Percentiles rank a stretch among this genome's conserved stretches.
These are phyloP conservation scores for Porites evermanni DNA, from an alignment of 92 coral and sea anemone species.

Conservation along the genomic window DNA sequence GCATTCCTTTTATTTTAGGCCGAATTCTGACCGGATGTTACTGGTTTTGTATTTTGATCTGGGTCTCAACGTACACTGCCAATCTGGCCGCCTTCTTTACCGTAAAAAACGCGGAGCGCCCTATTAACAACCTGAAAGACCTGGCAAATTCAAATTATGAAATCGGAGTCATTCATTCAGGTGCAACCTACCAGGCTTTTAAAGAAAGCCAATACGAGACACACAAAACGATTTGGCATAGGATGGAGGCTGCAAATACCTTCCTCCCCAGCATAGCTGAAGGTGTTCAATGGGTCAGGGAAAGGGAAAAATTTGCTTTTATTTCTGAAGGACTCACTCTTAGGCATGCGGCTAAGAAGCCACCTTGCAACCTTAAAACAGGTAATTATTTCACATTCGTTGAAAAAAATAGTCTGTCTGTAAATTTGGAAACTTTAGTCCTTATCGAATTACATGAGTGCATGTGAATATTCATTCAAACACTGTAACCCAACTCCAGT, in stretches of 20 bases:
- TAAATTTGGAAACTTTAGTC: no score
- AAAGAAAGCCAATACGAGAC: neutral
- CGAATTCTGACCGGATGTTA: slow-evolving; percentile 72
- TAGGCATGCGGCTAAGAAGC: neutral
- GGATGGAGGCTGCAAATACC: neutral
- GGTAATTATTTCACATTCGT: neutral
- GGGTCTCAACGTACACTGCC: slow-evolving; percentile 71
- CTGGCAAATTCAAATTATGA: neutral
- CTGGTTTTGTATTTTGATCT: slow-evolving; percentile 70
- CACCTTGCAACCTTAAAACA: neutral
- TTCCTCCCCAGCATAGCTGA: neutral
- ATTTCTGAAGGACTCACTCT: neutral
- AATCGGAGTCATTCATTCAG: neutral
- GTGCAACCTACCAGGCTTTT: neutral
- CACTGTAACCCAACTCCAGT: no score
- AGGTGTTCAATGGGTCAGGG: neutral
- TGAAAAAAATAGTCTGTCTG: no score
- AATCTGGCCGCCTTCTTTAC: slow-evolving; percentile 75
- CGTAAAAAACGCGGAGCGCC: slow-evolving; percentile 54
- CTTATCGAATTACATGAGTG: no score
- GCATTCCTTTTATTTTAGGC: slow-evolving; percentile 13
- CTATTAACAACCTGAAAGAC: slow-evolving; percentile 52
- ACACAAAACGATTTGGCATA: neutral
- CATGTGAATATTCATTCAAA: no score
- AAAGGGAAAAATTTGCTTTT: neutral